Evolutionary conservation across 1,140 invertebrate species (phyloP), one percentile per base, ranked within the genome.

Genomic region (Magallana gigas): DNA sequence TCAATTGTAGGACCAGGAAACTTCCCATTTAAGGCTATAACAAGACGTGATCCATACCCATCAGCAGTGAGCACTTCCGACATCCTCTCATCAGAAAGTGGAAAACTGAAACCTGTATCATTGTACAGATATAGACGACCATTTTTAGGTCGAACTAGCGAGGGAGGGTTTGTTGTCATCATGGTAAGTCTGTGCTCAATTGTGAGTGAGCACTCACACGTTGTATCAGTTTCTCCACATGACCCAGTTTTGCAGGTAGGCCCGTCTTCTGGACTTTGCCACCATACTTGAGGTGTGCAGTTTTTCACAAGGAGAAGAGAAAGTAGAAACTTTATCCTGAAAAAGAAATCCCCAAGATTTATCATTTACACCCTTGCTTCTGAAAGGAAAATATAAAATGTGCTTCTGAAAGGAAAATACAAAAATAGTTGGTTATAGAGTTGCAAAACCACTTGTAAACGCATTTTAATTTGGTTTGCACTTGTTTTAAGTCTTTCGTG

Each of bases 101-200:
- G 82, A 90, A 36, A 57, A 62, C 88, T 8, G 11, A n/a, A n/a
- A 86, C 97, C 92, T 97, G 96, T 94, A 98, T 96, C 83, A 96
- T 96, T 88, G 59, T 83, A 90, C 29, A 91, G 85, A 76, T 76
- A 76, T 11, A 76, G 18, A 12, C 84, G 29, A 4, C 91, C 90
- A 14, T 85, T 57, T 0, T 71, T 16, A 12, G 89, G 82, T 18
- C 83, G 60, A 0, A 91, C 83, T 8, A 89, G 93, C 98, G 98
- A 89, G 96, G 95, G 1, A 98, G 96, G 91, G 11, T 71, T 36
- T 23, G 11, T 57, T 85, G 90, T 92, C 91, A 92, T 92, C 92
- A 92, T 91, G 12, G 91, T 91, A 59, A 90, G 12, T 0, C 48
- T 29, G n/a, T 89, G 57, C 9, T 90, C 87, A 16, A 92, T 23